Conservation (phyloP, 2,888 invertebrate genomes). For the Dyspetes luteomarginatus region DNA sequence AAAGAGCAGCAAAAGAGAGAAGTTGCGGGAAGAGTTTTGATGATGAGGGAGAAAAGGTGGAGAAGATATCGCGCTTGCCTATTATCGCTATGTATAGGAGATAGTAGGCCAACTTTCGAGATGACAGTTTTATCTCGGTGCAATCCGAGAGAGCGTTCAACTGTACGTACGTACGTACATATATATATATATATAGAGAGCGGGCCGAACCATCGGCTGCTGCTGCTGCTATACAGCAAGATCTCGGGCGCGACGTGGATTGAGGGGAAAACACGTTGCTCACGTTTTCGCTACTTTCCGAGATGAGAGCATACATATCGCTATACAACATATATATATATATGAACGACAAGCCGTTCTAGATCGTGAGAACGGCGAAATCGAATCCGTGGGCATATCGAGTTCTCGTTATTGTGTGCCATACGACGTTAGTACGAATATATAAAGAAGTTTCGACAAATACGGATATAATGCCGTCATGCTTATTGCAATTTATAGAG, state of each 20-base stretch:
- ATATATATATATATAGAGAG: slow-evolving; percentile 43
- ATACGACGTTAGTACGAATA: slow-evolving; percentile 42
- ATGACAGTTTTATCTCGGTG: slow-evolving; percentile 78
- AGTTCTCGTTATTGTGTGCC: slow-evolving; percentile 62
- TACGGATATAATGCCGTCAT: slow-evolving; percentile 1
- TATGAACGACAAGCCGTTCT: slow-evolving; percentile 54
- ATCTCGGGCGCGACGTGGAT: slow-evolving; percentile 28
- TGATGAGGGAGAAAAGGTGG: slow-evolving; percentile 47
- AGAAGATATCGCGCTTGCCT: slow-evolving; percentile 69
- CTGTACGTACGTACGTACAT: slow-evolving; percentile 52
- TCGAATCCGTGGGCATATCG: slow-evolving; percentile 61
- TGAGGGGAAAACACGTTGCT: slow-evolving; percentile 61
- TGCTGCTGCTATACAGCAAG: slow-evolving; percentile 24
- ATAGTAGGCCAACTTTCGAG: slow-evolving; percentile 81
- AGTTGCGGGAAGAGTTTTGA: slow-evolving; percentile 52
- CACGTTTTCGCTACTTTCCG: slow-evolving; percentile 73
- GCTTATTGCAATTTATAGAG: slow-evolving; percentile 6
- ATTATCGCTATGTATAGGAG: slow-evolving; percentile 74
- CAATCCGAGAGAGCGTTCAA: slow-evolving; percentile 67
- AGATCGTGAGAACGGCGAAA: slow-evolving; percentile 67
- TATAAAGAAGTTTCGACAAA: slow-evolving; percentile 44
- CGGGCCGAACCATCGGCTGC: slow-evolving; percentile 32
- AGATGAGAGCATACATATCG: slow-evolving; percentile 43
- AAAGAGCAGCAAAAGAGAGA: slow-evolving; percentile 8
- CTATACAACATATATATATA: slow-evolving; percentile 4